phyloP scores from a whole-genome alignment of 2,888 invertebrate genomes.

The Schizotus pectinicornis region DNA sequence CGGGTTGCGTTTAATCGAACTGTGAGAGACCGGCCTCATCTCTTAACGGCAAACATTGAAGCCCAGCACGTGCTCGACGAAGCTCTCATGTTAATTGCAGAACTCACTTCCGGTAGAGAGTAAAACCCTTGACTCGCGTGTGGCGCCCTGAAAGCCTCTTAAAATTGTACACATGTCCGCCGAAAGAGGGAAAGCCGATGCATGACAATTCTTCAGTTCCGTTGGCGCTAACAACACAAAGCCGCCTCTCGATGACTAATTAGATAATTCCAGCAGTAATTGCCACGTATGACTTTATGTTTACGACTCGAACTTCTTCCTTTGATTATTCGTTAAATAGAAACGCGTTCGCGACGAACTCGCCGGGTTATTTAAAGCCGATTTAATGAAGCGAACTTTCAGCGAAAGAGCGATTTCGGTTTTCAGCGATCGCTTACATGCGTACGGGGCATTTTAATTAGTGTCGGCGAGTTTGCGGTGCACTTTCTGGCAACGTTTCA shows the following conservation, averaged over 20 bases:
- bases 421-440: conserved; percentile 40
- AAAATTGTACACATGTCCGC: conserved; percentile 24
- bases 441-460: conserved; percentile 43
- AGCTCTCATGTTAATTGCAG: conserved; percentile 33
- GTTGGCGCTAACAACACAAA: not conserved
- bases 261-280: conserved; percentile 10
- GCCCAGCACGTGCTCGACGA: conserved; percentile 28
- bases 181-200: not conserved
- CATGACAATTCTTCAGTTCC: too few relatives aligned
- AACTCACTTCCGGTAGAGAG: conserved; percentile 30
- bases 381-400: conserved; percentile 34
- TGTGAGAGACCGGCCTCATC: conserved; percentile 13
- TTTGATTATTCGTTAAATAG: conserved; percentile 38
- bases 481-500: conserved; percentile 41
- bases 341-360: conserved; percentile 33
- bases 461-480: conserved; percentile 35
- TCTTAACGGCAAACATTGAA: conserved; percentile 12
- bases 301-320: conserved; percentile 23
- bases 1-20: conserved; percentile 15
- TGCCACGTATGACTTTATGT: conserved; percentile 16
- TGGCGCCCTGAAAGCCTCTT: conserved; percentile 14
- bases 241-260: not conserved
- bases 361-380: conserved; percentile 14
- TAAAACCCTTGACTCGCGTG: conserved; percentile 12
- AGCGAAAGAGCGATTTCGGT: conserved; percentile 33